Conservation (phyloP, 1,140 invertebrate genomes). For the Physella acuta region DNA sequence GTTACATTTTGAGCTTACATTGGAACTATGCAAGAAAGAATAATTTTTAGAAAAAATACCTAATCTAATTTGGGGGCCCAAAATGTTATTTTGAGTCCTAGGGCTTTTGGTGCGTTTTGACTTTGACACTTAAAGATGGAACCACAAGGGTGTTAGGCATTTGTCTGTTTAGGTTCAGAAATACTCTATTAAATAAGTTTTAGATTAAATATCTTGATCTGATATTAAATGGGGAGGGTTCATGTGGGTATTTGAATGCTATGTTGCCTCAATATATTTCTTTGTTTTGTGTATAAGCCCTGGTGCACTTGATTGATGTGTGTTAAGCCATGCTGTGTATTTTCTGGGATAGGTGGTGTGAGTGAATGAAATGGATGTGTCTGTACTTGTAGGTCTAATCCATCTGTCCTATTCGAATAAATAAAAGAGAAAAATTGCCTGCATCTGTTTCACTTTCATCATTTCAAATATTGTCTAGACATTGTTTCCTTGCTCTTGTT, state of each 20-base stretch:
- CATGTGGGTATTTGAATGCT: not conserved
- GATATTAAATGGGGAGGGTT: not conserved
- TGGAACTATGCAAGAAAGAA: too few relatives aligned
- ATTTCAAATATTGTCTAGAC: not conserved
- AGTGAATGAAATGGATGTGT: not conserved
- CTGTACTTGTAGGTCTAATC: conserved; percentile 1
- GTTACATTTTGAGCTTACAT: too few relatives aligned
- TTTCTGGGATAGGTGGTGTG: too few relatives aligned
- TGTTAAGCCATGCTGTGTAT: not conserved
- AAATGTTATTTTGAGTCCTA: too few relatives aligned
- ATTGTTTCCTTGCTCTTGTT: not conserved
- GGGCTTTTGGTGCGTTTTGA: too few relatives aligned
- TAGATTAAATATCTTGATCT: not conserved
- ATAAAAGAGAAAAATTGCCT: not conserved
- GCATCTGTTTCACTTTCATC: not conserved
- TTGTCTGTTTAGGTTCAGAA: not conserved
- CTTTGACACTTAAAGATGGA: too few relatives aligned
- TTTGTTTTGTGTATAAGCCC: not conserved
- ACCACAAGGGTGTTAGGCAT: not conserved
- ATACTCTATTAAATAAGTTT: not conserved
- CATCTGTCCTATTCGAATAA: conserved; percentile 15
- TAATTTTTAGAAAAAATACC: too few relatives aligned
- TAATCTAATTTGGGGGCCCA: too few relatives aligned
- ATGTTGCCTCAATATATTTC: not conserved
- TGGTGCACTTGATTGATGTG: not conserved